phyloP scores from a whole-genome alignment of 1,140 invertebrate species.

The Melitaea cinxia region DNA sequence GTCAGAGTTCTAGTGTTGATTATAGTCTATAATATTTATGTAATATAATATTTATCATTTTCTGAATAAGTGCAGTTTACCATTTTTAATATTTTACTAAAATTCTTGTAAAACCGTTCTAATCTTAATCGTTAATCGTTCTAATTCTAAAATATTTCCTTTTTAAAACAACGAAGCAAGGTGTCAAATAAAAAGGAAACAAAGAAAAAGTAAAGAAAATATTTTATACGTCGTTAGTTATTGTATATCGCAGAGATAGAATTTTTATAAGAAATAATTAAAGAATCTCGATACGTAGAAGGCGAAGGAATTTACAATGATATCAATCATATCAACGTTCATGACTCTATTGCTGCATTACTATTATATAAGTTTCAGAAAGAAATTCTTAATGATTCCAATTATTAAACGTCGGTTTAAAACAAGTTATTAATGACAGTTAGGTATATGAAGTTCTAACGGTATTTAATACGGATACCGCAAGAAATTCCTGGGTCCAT shows the following conservation, averaged over 20 bases:
- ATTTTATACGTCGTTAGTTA: neutral
- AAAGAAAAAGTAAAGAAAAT: slow-evolving; percentile 1
- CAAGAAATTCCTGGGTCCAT: slow-evolving; percentile 52
- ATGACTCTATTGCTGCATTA: slow-evolving; percentile 18
- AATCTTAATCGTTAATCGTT: neutral
- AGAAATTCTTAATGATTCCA: slow-evolving; percentile 17
- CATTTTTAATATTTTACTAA: neutral
- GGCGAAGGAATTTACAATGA: neutral
- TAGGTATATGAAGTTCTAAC: slow-evolving; percentile 38
- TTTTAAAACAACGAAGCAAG: neutral
- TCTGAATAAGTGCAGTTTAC: neutral
- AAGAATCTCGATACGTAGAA: slow-evolving; percentile 2
- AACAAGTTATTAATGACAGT: slow-evolving; percentile 16
- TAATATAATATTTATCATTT: neutral
- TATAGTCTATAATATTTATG: neutral
- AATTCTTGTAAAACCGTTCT: neutral
- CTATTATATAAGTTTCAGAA: neutral
- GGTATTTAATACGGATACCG: slow-evolving; percentile 43
- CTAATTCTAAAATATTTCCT: neutral
- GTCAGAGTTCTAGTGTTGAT: neutral
- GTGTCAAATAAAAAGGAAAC: neutral
- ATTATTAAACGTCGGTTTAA: slow-evolving; percentile 16
- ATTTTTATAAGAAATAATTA: slow-evolving; percentile 1
- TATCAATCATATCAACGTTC: slow-evolving; percentile 15
- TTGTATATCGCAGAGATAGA: neutral